Evolutionary conservation across 1,140 invertebrate species (phyloP), one percentile per base, ranked within the genome.

Genomic region (Cydia pomonella): DNA sequence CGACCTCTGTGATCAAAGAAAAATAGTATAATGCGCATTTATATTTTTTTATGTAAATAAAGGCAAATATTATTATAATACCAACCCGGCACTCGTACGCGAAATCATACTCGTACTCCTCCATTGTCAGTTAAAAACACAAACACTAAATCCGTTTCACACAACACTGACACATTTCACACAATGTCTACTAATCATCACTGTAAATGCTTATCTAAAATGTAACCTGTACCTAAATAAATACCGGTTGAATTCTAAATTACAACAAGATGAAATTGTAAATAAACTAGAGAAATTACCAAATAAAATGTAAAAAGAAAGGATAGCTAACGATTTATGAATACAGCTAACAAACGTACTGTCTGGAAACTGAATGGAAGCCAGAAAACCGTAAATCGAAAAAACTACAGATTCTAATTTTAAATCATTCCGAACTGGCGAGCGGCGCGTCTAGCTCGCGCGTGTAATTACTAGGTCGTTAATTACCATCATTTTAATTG

Each of bases 61-160:
- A 23, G 0, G n/a, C 50, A 13, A 73, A 76, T 73, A 59, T 75
- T 9, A 72, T 62, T 10, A 81, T 78, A 76, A 83, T 89, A 93
- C 92, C 88, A 91, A 94, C 94, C 94, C 94, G 92, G 88, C 94
- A 94, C 88, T 95, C 94, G 87, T 93, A 94, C 76, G 94, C 93
- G 88, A 95, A 95, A 88, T 94, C 93, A 91, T 94, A 94, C 81
- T 94, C 94, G 86, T 94, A 93, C 73, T 91, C 85, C 73, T 93
- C 93, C 93, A 93, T 93, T 76, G 75, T 76, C 66, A 74, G 53
- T 80, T 80, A 80, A 81, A 41, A 79, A 80, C 84, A 86, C 84
- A 86, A 66, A 82, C 84, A 90, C 85, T 84, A 82, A 76, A 64
- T 33, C 12, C 63, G 27, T 66, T 2, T 66, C 18, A 66, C 12